These are phyloP conservation scores for Pelagia noctiluca DNA, from an alignment of 30 jellyfish, hydroid and myxozoan genomes.

Conservation along the genomic window DNA sequence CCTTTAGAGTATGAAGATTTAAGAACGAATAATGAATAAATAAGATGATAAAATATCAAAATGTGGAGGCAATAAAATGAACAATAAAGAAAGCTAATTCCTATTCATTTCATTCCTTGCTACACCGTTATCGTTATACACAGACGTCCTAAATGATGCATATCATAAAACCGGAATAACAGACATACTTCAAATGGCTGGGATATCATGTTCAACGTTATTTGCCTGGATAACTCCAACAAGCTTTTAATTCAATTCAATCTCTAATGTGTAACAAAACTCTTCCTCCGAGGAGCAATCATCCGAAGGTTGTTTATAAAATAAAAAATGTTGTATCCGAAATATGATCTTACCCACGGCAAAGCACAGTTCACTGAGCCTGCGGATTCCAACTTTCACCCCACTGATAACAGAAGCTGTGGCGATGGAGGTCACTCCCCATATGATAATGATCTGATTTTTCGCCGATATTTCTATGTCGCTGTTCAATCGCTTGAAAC, in stretches of 20 bases:
- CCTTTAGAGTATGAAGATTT: too few relatives aligned
- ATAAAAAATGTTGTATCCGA: background rate
- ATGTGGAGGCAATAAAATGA: too few relatives aligned
- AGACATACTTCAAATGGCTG: background rate
- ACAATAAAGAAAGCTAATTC: too few relatives aligned
- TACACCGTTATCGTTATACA: too few relatives aligned
- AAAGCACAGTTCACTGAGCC: slow-evolving; percentile 87
- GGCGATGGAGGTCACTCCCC: slow-evolving; percentile 95
- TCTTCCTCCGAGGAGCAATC: background rate
- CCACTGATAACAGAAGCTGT: slow-evolving; percentile 94
- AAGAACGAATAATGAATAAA: too few relatives aligned
- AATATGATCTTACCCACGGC: slow-evolving; percentile 88
- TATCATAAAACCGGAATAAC: too few relatives aligned
- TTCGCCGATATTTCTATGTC: slow-evolving; percentile 57
- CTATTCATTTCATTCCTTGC: too few relatives aligned
- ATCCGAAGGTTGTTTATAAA: background rate
- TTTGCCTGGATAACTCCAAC: background rate
- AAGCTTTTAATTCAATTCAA: background rate
- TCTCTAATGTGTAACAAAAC: background rate
- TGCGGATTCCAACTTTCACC: slow-evolving; percentile 81
- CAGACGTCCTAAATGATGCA: too few relatives aligned
- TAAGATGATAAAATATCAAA: too few relatives aligned
- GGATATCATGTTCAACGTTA: background rate
- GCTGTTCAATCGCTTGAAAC: slow-evolving; percentile 74
- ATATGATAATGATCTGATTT: slow-evolving; percentile 80